phyloP scores from a whole-genome alignment of 2,113 vertebrate species.

The Rana temporaria region DNA sequence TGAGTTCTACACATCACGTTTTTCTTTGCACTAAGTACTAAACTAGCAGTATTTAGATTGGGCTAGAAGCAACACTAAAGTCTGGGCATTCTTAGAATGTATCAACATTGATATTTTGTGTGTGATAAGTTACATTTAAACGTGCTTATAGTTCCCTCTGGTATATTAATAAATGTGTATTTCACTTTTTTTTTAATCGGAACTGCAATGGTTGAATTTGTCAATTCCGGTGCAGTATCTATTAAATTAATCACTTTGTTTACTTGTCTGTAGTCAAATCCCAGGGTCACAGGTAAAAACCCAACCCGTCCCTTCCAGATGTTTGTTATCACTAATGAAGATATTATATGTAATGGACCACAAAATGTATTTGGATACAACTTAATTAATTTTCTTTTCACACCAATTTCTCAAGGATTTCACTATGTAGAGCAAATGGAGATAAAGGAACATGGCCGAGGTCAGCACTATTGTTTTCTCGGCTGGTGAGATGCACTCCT shows the following conservation, averaged over 20 bases:
- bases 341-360: constrained; percentile 41
- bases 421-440: constrained; percentile 1
- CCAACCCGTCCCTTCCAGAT: background rate
- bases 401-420: background rate
- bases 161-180: no score
- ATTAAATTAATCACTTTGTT: constrained; percentile 49
- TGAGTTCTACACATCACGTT: no score
- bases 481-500: constrained; percentile 15
- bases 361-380: constrained; percentile 31
- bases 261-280: constrained; percentile 18
- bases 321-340: constrained; percentile 41
- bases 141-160: no score
- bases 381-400: constrained; percentile 29
- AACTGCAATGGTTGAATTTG: background rate
- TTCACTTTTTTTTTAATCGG: background rate
- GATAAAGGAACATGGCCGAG: constrained; percentile 27
- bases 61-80: no score
- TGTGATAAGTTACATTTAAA: no score
- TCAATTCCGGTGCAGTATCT: background rate
- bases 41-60: no score
- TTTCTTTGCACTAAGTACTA: no score
- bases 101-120: no score
- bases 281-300: constrained; percentile 16
- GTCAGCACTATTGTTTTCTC: constrained; percentile 34
- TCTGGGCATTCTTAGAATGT: no score